A percentile compares a stretch with the other conserved stretches of the same genome.
These are phyloP conservation scores for Actinernus sp. DNA, from an alignment of 92 coral and sea anemone species.

Conservation along the genomic window DNA sequence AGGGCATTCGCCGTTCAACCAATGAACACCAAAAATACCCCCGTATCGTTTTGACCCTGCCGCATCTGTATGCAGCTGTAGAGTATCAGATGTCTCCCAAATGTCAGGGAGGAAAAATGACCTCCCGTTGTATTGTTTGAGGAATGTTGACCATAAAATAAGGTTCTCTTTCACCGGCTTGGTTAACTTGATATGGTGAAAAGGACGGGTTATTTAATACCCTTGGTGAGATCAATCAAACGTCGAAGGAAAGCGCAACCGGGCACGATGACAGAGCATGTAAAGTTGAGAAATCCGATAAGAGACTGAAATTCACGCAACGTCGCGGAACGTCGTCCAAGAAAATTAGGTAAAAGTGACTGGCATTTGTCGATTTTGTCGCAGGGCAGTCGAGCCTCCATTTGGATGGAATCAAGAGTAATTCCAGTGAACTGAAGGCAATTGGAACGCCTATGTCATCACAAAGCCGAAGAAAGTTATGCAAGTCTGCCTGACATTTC, in stretches of 20 bases:
- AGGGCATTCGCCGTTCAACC: slow-evolving; percentile 42
- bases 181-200: neutral
- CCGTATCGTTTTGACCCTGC: slow-evolving; percentile 14
- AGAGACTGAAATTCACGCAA: neutral
- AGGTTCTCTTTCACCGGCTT: neutral
- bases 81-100: neutral
- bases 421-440: neutral
- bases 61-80: too few species aligned
- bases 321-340: neutral
- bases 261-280: too few species aligned
- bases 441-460: too few species aligned
- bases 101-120: neutral
- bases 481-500: too few species aligned
- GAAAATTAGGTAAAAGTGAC: too few species aligned
- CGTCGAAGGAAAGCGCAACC: too few species aligned
- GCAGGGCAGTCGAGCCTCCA: neutral
- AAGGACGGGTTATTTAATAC: neutral
- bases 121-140: neutral
- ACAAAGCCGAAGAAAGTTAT: too few species aligned
- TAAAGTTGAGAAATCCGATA: slow-evolving; percentile 3
- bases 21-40: too few species aligned
- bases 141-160: neutral
- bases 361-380: neutral
- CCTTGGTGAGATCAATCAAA: neutral
- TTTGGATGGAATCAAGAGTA: neutral